Evolutionary conservation across 2,113 vertebrate species (phyloP).

Genomic region (Chloebia gouldiae): DNA sequence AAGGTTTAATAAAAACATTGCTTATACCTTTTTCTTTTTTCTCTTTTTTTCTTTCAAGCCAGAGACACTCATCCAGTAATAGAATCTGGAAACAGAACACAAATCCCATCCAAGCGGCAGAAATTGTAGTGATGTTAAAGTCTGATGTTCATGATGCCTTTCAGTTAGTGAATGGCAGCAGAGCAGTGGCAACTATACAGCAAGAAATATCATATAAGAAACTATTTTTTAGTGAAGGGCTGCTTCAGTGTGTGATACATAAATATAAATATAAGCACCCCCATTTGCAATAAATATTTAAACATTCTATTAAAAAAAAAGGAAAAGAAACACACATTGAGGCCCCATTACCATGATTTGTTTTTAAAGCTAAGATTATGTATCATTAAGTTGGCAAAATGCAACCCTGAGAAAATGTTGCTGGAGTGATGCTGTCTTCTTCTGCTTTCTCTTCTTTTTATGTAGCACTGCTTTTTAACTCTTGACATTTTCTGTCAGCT

Average conservation of each 20-base stretch:
- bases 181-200: background rate
- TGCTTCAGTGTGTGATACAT: background rate
- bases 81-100: slow-evolving; percentile 13
- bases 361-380: background rate
- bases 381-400: background rate
- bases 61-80: background rate
- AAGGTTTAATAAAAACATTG: slow-evolving; percentile 25
- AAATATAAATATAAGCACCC: background rate
- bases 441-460: background rate
- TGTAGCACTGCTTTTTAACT: background rate
- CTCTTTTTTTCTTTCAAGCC: background rate
- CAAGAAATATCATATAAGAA: background rate
- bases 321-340: background rate
- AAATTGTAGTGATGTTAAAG: background rate
- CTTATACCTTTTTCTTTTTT: background rate
- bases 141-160: background rate
- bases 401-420: background rate
- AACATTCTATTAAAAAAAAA: background rate
- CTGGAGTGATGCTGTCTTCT: background rate
- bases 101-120: background rate
- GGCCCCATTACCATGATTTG: background rate
- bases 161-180: background rate
- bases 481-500: background rate
- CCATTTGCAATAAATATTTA: slow-evolving; percentile 32
- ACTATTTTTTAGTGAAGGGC: background rate